A percentile compares a stretch with the other conserved stretches of the same genome.
Conservation (phyloP, 2,888 invertebrate species). For the Mystacides longicornis region DNA sequence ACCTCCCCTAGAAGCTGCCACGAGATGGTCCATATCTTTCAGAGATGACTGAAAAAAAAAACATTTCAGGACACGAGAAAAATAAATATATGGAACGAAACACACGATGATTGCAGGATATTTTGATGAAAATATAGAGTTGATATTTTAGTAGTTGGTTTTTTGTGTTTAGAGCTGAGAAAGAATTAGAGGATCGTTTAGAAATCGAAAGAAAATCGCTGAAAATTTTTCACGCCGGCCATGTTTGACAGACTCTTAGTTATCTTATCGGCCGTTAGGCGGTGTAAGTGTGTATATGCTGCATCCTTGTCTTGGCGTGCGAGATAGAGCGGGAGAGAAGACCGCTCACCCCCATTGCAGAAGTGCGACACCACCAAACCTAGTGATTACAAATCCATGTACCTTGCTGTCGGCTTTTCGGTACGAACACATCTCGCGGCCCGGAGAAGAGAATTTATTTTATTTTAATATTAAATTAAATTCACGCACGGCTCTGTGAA, state of each 20-base stretch:
- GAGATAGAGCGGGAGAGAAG: slow-evolving; percentile 14
- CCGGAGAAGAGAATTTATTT: slow-evolving; percentile 5
- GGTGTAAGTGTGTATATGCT: slow-evolving; percentile 31
- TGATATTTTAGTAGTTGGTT: not conserved
- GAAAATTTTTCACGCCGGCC: slow-evolving; percentile 11
- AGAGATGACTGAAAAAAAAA: no score
- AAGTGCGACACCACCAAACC: slow-evolving; percentile 24
- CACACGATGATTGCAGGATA: not conserved
- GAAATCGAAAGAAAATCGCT: not conserved
- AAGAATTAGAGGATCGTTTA: not conserved
- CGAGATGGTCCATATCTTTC: slow-evolving; percentile 10
- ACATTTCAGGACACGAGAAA: no score
- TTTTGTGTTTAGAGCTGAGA: no score
- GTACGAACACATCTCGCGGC: not conserved
- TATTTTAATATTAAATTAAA: not conserved
- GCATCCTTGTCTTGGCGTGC: slow-evolving; percentile 32
- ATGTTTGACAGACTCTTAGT: slow-evolving; percentile 31
- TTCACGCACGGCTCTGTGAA: not conserved
- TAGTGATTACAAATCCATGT: slow-evolving; percentile 18
- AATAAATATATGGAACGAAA: slow-evolving; percentile 1
- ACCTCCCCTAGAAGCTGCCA: slow-evolving; percentile 14
- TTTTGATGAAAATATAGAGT: not conserved
- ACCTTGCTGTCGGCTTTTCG: slow-evolving; percentile 14
- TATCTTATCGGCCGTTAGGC: slow-evolving; percentile 41
- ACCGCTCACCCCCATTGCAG: slow-evolving; percentile 17